These are phyloP conservation scores for Phoeniculus purpureus DNA, from an alignment of 2,797 vertebrate genomes.

Conservation along the genomic window DNA sequence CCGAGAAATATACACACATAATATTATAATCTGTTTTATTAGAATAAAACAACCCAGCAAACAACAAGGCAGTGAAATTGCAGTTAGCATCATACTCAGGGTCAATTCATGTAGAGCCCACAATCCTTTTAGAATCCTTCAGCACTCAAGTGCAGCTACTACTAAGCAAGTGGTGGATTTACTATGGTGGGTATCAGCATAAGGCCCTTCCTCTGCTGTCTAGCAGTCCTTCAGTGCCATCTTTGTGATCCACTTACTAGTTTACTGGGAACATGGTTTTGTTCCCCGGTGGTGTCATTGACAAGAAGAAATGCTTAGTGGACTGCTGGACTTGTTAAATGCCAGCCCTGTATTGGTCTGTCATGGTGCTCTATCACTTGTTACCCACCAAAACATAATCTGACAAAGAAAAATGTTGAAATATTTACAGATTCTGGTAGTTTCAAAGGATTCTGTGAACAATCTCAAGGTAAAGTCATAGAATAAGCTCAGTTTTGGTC, in stretches of 20 bases:
- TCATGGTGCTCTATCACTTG: background rate
- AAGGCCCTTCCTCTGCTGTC: background rate
- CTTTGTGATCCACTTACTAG: background rate
- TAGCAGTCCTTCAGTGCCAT: background rate
- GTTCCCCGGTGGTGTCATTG: background rate
- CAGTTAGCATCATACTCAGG: background rate
- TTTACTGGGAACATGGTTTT: background rate
- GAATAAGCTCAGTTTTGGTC: background rate
- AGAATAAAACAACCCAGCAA: background rate
- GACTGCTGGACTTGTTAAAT: slow-evolving; percentile 20
- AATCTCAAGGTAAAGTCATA: background rate
- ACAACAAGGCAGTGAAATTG: background rate
- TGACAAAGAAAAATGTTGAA: background rate
- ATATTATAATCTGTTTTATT: background rate
- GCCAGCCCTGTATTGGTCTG: background rate
- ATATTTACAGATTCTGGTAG: background rate
- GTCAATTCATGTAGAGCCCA: background rate
- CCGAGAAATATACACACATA: background rate
- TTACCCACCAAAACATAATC: slow-evolving; percentile 11
- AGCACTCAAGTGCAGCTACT: background rate
- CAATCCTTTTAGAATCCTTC: background rate
- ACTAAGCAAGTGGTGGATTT: background rate
- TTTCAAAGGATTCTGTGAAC: background rate
- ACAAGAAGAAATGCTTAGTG: background rate
- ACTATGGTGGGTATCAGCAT: background rate